phyloP scores from a whole-genome alignment of 2,797 vertebrate species.

The Pteronotus mesoamericanus region DNA sequence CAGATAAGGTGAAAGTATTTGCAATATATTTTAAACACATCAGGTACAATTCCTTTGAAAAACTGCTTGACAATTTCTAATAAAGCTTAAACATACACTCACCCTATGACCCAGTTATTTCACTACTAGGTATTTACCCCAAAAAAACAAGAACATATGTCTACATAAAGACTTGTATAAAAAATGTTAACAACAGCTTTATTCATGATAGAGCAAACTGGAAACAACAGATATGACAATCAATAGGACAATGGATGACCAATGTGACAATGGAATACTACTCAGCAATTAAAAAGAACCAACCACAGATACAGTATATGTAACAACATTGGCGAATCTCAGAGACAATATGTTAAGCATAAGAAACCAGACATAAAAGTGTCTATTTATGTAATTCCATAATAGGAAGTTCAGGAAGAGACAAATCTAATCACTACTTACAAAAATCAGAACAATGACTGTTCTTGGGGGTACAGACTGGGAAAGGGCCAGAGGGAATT shows the following conservation, averaged over 20 bases:
- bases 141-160: not conserved
- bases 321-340: not conserved
- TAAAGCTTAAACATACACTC: not conserved
- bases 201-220: not conserved
- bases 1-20: not conserved
- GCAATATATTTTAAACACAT: not conserved
- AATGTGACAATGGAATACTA: no score
- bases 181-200: not conserved
- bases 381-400: not conserved
- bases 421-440: not conserved
- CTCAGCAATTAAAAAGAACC: not conserved
- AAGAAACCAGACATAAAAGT: not conserved
- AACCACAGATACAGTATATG: rapidly evolving
- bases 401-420: not conserved
- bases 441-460: not conserved
- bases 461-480: not conserved
- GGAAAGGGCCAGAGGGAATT: not conserved
- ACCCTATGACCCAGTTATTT: not conserved
- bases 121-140: not conserved
- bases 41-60: not conserved
- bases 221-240: not conserved
- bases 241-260: not conserved
- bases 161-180: not conserved
- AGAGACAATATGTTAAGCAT: not conserved
- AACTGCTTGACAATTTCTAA: not conserved